Evolutionary conservation across 92 coral and sea anemone genomes (phyloP).

Genomic region (Palythoa grandis): DNA sequence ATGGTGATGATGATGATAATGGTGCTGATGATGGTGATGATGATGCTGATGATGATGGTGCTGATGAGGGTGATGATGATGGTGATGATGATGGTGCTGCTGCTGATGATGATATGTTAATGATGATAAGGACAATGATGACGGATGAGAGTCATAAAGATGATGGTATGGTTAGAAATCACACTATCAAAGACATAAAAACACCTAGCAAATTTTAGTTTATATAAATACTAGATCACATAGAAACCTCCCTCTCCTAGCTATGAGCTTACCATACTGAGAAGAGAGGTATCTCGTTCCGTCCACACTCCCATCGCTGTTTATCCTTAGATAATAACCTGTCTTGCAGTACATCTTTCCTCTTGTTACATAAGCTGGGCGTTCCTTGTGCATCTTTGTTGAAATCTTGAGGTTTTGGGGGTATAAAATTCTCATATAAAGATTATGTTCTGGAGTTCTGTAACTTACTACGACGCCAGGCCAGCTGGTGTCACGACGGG

Average conservation of each 20-base stretch:
- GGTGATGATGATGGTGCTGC: no score
- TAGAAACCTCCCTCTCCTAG: no score
- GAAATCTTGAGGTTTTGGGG: slow-evolving; percentile 7
- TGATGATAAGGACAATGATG: no score
- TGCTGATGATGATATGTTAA: no score
- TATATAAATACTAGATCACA: no score
- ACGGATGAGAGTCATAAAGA: no score
- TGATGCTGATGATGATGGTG: no score
- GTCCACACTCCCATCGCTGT: slow-evolving; percentile 64
- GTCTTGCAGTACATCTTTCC: slow-evolving; percentile 63
- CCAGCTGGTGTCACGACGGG: slow-evolving; percentile 42
- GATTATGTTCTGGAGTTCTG: slow-evolving; percentile 36
- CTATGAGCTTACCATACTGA: slow-evolving; percentile 59
- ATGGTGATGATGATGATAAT: no score
- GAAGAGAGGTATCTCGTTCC: slow-evolving; percentile 63
- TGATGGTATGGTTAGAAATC: not conserved
- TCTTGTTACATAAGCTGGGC: slow-evolving; percentile 47
- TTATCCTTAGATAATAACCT: slow-evolving; percentile 61
- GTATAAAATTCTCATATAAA: slow-evolving; percentile 48
- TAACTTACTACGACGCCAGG: slow-evolving; percentile 23
- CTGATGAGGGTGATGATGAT: no score
- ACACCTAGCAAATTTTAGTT: not conserved
- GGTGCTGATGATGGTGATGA: no score
- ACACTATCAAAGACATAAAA: not conserved
- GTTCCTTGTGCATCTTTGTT: slow-evolving; percentile 6